A percentile compares a stretch with the other conserved stretches of the same genome.
These are phyloP conservation scores for Parascotia fuliginaria DNA, from an alignment of 2,888 invertebrate species.

Conservation along the genomic window DNA sequence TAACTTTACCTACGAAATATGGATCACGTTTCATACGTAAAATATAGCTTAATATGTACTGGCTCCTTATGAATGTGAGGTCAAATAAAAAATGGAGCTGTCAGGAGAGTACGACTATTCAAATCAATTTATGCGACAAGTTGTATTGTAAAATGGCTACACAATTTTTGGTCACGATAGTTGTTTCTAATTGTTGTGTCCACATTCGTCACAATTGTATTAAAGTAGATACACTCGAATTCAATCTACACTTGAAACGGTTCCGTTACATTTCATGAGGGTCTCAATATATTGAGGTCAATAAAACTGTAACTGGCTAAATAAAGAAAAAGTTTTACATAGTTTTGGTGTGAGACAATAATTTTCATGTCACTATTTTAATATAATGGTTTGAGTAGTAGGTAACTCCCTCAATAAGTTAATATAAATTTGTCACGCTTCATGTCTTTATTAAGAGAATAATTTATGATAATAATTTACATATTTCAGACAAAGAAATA, in stretches of 20 bases:
- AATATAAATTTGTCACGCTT: conserved; percentile 28
- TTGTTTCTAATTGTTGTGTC: neutral
- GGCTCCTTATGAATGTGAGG: neutral
- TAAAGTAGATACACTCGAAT: no score
- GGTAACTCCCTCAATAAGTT: neutral
- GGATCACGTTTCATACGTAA: no score
- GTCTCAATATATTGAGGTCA: no score
- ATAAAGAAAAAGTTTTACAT: no score
- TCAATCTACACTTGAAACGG: no score
- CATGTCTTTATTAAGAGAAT: conserved; percentile 17
- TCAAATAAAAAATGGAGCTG: neutral
- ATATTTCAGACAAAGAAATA: conserved; percentile 3
- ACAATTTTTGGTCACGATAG: neutral
- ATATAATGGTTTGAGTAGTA: no score
- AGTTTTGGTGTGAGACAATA: no score
- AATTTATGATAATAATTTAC: neutral
- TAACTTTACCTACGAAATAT: neutral
- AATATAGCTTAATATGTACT: neutral
- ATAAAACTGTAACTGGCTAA: no score
- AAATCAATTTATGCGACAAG: neutral
- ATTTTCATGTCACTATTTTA: no score
- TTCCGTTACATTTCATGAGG: no score
- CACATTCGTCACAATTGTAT: neutral
- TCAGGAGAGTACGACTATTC: neutral
- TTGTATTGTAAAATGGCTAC: no score